phyloP scores from a whole-genome alignment of 2,888 invertebrate genomes.

The Ornithoptera alexandrae region DNA sequence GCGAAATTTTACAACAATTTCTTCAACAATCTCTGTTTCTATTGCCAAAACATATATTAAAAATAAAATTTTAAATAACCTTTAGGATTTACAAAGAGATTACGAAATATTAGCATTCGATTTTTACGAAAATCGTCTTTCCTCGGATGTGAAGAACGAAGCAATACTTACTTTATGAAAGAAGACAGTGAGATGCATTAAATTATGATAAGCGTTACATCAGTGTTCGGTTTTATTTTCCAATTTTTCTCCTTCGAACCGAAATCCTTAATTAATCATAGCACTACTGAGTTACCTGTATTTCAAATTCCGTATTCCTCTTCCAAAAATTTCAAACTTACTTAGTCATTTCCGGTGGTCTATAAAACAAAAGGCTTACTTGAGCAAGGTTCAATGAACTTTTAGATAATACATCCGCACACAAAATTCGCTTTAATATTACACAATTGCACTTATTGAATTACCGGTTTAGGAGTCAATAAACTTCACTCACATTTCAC shows the following conservation, averaged over 20 bases:
- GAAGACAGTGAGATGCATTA: no score
- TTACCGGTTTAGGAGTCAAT: constrained; percentile 34
- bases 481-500: constrained; percentile 40
- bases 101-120: no score
- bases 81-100: no score
- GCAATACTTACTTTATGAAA: no score
- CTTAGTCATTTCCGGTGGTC: background rate
- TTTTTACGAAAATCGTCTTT: no score
- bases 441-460: constrained; percentile 24
- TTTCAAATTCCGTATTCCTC: background rate
- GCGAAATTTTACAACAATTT: background rate
- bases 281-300: background rate
- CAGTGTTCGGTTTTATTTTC: no score
- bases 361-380: background rate
- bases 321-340: background rate
- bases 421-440: constrained; percentile 23
- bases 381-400: constrained; percentile 20
- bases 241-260: no score
- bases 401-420: constrained; percentile 10
- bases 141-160: no score
- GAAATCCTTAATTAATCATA: no score
- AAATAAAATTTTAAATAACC: no score
- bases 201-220: no score
- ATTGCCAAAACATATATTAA: no score
- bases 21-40: background rate